Evolutionary conservation across 92 coral and sea anemone genomes (phyloP), one percentile per base, ranked within the genome.

Genomic region (Virgularia gustaviana): DNA sequence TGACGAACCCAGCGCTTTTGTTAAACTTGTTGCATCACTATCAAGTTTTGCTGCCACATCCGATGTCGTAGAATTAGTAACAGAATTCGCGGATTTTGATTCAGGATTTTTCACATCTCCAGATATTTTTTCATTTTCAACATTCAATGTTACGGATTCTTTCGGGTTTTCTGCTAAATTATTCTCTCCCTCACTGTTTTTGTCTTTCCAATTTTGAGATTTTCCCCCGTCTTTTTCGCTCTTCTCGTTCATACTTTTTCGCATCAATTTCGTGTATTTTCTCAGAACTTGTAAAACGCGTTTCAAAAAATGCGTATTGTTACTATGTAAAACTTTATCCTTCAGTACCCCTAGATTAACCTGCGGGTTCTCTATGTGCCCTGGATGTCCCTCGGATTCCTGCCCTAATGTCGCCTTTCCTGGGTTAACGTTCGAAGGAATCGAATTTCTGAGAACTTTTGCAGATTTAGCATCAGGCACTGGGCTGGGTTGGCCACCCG

Each of bases 211-310:
- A 4, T 47, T 15, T 15, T 4, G 6, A 5, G 7, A 4, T 3
- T 47, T 4, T 4, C 20, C 18, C 22, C 6, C 18, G 8, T 15
- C 4, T 4, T 5, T 25, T 15, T 47, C 38, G 19, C 51, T 68
- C 36, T 49, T 68, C 13, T 37, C 75, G 16, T 27, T 20, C 61
- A 68, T 68, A 49, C 75, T 68, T 20, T 32, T 68, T 49, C 51
- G 47, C 75, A 68, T 68, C n/a, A 68, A 47, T 31, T 68, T 68
- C 41, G 75, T 68, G 41, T 68, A 68, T 34, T 68, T 68, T 49
- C 18, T 49, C 61, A 68, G 35, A 33, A 68, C 75, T 13, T 49
- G 61, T 18, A 68, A 24, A 5, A 68, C 75, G 22, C 75, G 75
- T 35, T 31, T 68, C 4, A 68, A 27, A 49, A 68, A 68, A 15